Percentiles rank a stretch among this genome's conserved stretches.
These are phyloP conservation scores for Corticium candelabrum DNA, from an alignment of 37 sponge, comb jelly and placozoan species.

Conservation along the genomic window DNA sequence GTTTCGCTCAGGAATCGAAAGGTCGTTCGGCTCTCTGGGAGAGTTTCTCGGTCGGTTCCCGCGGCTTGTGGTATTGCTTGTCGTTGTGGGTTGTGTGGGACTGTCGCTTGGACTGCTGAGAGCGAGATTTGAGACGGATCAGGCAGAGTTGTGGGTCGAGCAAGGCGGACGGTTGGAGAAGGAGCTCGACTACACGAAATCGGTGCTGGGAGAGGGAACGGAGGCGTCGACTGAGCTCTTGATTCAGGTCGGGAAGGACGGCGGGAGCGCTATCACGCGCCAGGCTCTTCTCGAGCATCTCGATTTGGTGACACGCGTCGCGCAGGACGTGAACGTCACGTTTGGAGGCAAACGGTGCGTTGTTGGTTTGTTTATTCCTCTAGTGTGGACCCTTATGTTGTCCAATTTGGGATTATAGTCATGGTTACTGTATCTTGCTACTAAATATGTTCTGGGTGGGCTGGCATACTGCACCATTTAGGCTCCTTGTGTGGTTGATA, in stretches of 20 bases:
- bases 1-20: conserved; percentile 16
- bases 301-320: neutral
- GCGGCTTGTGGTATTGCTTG: neutral
- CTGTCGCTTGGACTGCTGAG: neutral
- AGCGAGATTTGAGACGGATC: conserved; percentile 21
- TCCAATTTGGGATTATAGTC: too few relatives aligned
- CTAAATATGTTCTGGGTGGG: too few relatives aligned
- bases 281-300: conserved; percentile 13
- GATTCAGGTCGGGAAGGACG: conserved; percentile 3
- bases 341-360: conserved; percentile 6
- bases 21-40: neutral
- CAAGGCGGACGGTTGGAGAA: conserved; percentile 15
- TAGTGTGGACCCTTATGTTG: too few relatives aligned
- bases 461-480: too few relatives aligned
- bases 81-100: neutral
- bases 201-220: neutral
- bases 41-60: neutral
- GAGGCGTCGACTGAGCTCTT: conserved; percentile 12
- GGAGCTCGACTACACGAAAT: conserved; percentile 18
- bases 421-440: too few relatives aligned
- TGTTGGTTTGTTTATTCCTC: too few relatives aligned
- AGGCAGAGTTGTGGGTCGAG: conserved; percentile 31
- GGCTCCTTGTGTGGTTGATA: too few relatives aligned
- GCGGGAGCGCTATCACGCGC: neutral
- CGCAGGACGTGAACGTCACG: neutral